These are phyloP conservation scores for Hirtodrosophila confusa DNA, from an alignment of 2,888 invertebrate species.

Conservation along the genomic window DNA sequence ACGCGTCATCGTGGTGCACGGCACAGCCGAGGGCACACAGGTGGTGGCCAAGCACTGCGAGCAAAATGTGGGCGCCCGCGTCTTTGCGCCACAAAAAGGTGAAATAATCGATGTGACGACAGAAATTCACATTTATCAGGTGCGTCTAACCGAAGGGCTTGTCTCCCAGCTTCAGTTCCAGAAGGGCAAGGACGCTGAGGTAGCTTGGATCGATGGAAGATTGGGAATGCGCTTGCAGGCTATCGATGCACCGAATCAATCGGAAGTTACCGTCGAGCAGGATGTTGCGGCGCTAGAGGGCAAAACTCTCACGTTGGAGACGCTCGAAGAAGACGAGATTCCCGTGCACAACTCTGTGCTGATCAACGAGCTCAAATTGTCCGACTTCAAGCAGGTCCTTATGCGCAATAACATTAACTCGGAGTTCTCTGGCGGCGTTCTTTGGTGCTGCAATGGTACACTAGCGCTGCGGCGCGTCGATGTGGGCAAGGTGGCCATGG, in stretches of 20 bases:
- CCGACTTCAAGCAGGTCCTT: conserved; percentile 94
- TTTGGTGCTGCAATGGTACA: conserved; percentile 96
- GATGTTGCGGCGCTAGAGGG: conserved; percentile 84
- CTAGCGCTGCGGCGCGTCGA: conserved; percentile 96
- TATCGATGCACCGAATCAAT: conserved; percentile 84
- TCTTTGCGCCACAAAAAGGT: conserved; percentile 92
- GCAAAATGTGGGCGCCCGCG: conserved; percentile 88
- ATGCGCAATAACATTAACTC: conserved; percentile 90
- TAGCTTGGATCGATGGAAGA: conserved; percentile 97
- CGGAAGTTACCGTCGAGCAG: conserved; percentile 57
- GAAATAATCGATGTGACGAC: conserved; percentile 97
- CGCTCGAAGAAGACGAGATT: conserved; percentile 85
- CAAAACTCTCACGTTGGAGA: conserved; percentile 89
- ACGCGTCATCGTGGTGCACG: conserved; percentile 91
- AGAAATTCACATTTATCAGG: conserved; percentile 99
- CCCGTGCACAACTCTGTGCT: conserved; percentile 93
- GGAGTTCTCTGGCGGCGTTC: conserved; percentile 95
- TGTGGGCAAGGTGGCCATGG: conserved; percentile 95
- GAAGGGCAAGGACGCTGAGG: conserved; percentile 93
- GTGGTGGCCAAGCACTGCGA: conserved; percentile 89
- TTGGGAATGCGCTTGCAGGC: conserved; percentile 88
- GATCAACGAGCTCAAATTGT: conserved; percentile 96
- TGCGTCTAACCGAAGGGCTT: conserved; percentile 95
- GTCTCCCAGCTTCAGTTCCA: conserved; percentile 94
- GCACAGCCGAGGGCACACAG: conserved; percentile 88